phyloP scores from a whole-genome alignment of 2,888 invertebrate species.

The Pseudoips prasinana region DNA sequence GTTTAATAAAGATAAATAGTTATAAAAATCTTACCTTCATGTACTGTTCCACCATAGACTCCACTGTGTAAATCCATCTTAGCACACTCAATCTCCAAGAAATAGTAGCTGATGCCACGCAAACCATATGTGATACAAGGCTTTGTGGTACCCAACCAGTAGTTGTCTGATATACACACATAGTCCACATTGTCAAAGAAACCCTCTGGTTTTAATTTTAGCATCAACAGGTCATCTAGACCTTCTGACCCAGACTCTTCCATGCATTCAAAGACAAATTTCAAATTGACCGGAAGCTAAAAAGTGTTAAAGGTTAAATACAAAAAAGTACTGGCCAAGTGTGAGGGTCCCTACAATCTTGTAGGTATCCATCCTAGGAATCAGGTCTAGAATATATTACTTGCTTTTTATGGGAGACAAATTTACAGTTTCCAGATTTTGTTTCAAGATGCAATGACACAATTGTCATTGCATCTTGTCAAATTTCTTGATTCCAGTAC shows the following conservation, averaged over 20 bases:
- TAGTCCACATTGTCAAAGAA: constrained; percentile 94
- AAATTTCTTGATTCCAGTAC: no score
- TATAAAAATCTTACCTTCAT: constrained; percentile 82
- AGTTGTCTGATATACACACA: constrained; percentile 99
- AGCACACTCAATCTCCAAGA: constrained; percentile 93
- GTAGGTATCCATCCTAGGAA: no score
- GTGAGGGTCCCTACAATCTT: no score
- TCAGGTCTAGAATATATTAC: no score
- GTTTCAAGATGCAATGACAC: no score
- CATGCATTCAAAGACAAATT: constrained; percentile 99
- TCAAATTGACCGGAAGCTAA: constrained; percentile 87
- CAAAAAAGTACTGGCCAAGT: no score
- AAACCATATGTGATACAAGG: constrained; percentile 99
- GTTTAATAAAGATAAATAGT: no score
- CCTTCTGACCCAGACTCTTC: constrained; percentile 98
- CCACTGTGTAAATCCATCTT: constrained; percentile 97
- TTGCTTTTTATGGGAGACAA: no score
- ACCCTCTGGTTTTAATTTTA: constrained; percentile 80
- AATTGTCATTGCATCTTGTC: no score
- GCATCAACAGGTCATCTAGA: constrained; percentile 90
- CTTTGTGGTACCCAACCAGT: constrained; percentile 98
- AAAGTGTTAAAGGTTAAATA: constrained; percentile 25
- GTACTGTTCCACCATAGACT: constrained; percentile 95
- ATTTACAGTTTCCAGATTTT: no score
- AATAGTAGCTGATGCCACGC: constrained; percentile 96